These are phyloP conservation scores for Ceryle rudis DNA, from an alignment of 2,797 vertebrate genomes.

Conservation along the genomic window DNA sequence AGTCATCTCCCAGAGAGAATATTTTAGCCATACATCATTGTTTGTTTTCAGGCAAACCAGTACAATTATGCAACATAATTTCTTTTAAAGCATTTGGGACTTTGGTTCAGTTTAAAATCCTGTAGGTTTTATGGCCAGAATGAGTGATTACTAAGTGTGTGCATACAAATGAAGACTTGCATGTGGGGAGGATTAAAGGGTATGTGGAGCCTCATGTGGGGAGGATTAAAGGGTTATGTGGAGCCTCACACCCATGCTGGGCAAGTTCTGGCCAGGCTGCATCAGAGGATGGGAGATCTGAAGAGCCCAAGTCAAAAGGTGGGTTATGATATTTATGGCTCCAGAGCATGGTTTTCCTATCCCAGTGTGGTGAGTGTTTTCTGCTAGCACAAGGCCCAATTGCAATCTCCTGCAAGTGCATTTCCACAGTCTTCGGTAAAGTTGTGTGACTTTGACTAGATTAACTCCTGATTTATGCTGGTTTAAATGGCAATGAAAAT, in stretches of 20 bases:
- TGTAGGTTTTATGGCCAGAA: conserved; percentile 72
- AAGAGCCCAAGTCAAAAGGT: background rate
- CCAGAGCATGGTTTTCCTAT: conserved; percentile 21
- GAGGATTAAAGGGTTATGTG: conserved; percentile 53
- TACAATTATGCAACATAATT: conserved; percentile 80
- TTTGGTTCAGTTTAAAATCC: conserved; percentile 78
- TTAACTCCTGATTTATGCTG: conserved; percentile 22
- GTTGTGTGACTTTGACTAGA: background rate
- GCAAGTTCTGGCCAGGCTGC: conserved; percentile 11
- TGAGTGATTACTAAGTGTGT: conserved; percentile 66
- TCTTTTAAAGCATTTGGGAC: conserved; percentile 77
- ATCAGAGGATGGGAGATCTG: background rate
- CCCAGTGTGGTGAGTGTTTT: background rate
- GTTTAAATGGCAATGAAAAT: background rate
- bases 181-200: conserved; percentile 52
- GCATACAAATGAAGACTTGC: conserved; percentile 60
- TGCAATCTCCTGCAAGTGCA: background rate
- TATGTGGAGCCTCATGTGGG: conserved; percentile 23
- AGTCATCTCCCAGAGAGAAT: conserved; percentile 67
- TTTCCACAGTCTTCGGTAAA: background rate
- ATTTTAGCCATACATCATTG: conserved; percentile 72
- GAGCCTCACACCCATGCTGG: conserved; percentile 19
- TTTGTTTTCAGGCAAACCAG: conserved; percentile 75
- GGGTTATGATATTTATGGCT: conserved; percentile 15
- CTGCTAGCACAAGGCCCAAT: background rate